These are phyloP conservation scores for Drosophila lacertosa DNA, from an alignment of 1,140 invertebrate species.

Conservation along the genomic window DNA sequence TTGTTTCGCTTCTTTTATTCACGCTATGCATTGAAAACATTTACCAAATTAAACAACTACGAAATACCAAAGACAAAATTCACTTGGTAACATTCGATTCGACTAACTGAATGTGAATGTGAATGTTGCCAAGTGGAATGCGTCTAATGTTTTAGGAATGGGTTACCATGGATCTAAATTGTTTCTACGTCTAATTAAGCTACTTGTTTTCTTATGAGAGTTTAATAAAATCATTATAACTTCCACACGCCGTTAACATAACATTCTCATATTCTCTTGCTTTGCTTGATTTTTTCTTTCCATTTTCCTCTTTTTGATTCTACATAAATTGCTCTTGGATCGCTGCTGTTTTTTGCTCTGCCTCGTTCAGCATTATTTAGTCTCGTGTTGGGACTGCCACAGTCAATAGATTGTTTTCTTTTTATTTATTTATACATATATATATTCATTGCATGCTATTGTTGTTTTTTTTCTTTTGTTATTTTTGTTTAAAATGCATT, in stretches of 20 bases:
- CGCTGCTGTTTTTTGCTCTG: background rate
- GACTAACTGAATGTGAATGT: too few relatives aligned
- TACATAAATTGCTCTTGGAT: conserved; percentile 57
- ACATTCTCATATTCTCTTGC: conserved; percentile 36
- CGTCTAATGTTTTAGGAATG: conserved; percentile 34
- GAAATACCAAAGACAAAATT: conserved; percentile 33
- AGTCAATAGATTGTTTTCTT: conserved; percentile 70
- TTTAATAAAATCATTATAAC: conserved; percentile 40
- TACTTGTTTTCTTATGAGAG: conserved; percentile 38
- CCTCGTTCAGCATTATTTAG: background rate
- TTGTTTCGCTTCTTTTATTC: conserved; percentile 9
- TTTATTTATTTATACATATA: background rate
- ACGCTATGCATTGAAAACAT: conserved; percentile 42
- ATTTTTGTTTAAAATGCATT: conserved; percentile 3
- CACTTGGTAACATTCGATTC: conserved; percentile 1
- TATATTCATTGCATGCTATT: conserved; percentile 1
- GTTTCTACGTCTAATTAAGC: conserved; percentile 30
- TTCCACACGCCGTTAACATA: conserved; percentile 33
- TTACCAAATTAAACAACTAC: conserved; percentile 51
- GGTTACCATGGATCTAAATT: conserved; percentile 42
- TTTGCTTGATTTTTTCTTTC: background rate
- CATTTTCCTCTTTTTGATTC: conserved; percentile 32
- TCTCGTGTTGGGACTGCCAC: conserved; percentile 19
- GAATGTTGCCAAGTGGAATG: background rate
- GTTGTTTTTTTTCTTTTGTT: conserved; percentile 10